phyloP scores from a whole-genome alignment of 2,888 invertebrate species.

The Encarsia formosa region DNA sequence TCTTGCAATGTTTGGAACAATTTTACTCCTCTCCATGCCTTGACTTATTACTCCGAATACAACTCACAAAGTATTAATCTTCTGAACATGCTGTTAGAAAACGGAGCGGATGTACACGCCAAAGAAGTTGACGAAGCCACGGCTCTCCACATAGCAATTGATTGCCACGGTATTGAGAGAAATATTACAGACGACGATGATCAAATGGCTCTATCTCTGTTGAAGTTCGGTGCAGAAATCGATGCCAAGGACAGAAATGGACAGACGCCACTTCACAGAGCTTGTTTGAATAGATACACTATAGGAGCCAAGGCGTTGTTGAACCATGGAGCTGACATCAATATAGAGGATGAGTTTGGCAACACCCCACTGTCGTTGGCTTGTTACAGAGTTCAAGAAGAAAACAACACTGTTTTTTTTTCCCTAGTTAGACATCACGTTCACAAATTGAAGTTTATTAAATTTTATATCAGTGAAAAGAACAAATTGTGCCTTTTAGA shows the following conservation, averaged over 20 bases:
- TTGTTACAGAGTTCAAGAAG: not conserved
- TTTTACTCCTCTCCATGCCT: not conserved
- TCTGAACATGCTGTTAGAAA: not conserved
- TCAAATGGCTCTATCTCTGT: not conserved
- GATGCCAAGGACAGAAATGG: not conserved
- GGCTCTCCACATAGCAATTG: not conserved
- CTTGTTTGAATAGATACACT: not conserved
- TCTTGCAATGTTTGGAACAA: not conserved
- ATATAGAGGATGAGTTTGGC: not conserved
- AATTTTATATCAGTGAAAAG: not conserved
- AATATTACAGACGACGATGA: not conserved
- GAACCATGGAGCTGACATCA: slow-evolving; percentile 6
- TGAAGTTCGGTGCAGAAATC: not conserved
- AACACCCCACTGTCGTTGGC: slow-evolving; percentile 1
- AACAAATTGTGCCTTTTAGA: not conserved
- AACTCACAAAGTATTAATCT: not conserved
- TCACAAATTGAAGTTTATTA: not conserved
- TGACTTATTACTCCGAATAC: not conserved
- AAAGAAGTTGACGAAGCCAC: not conserved
- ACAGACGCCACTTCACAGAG: slow-evolving; percentile 4
- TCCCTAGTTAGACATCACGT: not conserved
- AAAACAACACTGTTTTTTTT: not conserved
- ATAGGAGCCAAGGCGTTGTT: not conserved
- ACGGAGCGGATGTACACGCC: not conserved
- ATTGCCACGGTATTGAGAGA: not conserved